phyloP scores from a whole-genome alignment of 2,797 vertebrate species.

The Malurus leucopterus region DNA sequence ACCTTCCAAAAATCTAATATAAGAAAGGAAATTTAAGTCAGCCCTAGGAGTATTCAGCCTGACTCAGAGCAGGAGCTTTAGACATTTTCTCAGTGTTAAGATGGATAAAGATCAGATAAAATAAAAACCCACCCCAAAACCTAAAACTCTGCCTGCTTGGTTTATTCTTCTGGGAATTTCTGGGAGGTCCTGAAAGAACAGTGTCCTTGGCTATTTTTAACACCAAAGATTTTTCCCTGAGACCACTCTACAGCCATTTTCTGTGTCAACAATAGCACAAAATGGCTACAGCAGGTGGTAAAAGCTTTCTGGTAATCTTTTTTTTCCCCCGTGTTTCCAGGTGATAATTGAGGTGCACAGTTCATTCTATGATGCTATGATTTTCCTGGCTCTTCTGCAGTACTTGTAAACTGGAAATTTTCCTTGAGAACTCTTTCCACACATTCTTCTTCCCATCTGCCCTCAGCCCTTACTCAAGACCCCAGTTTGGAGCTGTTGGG shows the following conservation, averaged over 20 bases:
- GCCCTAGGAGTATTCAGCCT: neutral
- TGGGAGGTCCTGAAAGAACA: neutral
- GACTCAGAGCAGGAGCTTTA: neutral
- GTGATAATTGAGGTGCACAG: neutral
- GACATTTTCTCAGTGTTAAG: neutral
- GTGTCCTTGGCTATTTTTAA: neutral
- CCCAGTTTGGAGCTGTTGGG: neutral
- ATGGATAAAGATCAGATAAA: neutral
- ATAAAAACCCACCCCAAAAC: rapidly evolving
- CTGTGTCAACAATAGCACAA: neutral
- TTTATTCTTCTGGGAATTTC: neutral
- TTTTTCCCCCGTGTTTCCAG: neutral
- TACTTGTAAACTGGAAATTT: neutral
- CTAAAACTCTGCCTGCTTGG: neutral
- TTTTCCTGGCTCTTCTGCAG: neutral
- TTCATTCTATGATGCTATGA: neutral
- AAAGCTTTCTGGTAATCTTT: neutral
- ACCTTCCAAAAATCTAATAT: neutral
- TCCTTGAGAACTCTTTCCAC: neutral
- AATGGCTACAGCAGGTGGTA: neutral
- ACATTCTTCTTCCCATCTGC: neutral
- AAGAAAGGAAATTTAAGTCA: neutral
- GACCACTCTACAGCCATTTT: neutral
- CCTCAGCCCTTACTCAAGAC: neutral
- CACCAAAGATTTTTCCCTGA: neutral